phyloP scores from a whole-genome alignment of 1,140 invertebrate genomes.

The Rhynchophorus ferrugineus region DNA sequence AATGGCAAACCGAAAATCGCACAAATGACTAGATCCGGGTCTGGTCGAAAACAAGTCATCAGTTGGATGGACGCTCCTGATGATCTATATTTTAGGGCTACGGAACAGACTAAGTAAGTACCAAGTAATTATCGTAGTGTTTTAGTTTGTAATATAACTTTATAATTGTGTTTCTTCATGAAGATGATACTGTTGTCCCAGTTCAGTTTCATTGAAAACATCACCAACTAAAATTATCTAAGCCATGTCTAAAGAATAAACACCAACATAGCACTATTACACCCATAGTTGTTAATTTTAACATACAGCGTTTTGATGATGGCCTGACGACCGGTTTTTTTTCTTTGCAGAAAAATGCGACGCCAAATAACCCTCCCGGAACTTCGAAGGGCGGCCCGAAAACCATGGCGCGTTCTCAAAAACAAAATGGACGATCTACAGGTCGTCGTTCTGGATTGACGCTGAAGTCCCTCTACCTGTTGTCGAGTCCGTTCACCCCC shows the following conservation, averaged over 20 bases:
- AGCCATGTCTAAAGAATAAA: too few relatives aligned
- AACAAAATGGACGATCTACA: constrained; percentile 36
- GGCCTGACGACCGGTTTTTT: too few relatives aligned
- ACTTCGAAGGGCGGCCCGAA: constrained; percentile 78
- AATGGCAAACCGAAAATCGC: constrained; percentile 66
- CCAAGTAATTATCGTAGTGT: constrained; percentile 5
- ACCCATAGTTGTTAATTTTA: too few relatives aligned
- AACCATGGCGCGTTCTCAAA: constrained; percentile 74
- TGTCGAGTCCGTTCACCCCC: not conserved
- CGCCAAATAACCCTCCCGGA: constrained; percentile 72
- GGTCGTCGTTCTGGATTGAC: constrained; percentile 40
- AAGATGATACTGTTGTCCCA: too few relatives aligned
- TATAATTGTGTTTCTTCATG: too few relatives aligned
- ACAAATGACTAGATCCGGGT: constrained; percentile 54
- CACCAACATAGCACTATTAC: too few relatives aligned
- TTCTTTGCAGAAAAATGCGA: constrained; percentile 66
- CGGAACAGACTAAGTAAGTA: constrained; percentile 80
- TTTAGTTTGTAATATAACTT: constrained; percentile 10
- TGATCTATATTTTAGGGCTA: constrained; percentile 91
- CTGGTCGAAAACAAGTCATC: constrained; percentile 79
- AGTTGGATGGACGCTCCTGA: constrained; percentile 97
- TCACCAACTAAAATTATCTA: too few relatives aligned
- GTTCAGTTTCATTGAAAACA: too few relatives aligned
- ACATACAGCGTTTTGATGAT: too few relatives aligned
- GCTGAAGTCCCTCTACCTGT: constrained; percentile 19